These are phyloP conservation scores for Bombus soroeensis DNA, from an alignment of 1,140 invertebrate genomes.

Conservation along the genomic window DNA sequence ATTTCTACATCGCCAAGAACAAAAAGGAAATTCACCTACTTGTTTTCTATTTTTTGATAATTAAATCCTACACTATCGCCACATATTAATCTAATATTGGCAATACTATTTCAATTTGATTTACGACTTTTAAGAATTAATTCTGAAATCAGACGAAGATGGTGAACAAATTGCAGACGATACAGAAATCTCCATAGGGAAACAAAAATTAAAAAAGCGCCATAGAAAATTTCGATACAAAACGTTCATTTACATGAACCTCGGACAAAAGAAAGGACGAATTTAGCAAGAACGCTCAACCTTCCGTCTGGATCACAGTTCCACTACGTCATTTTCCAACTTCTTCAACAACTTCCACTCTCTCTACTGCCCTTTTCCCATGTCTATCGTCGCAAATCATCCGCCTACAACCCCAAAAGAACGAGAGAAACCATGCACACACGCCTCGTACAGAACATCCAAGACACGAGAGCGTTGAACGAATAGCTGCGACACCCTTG, in stretches of 20 bases:
- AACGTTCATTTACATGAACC: neutral
- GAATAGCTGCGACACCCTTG: slow-evolving; percentile 3
- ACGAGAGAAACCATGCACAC: neutral
- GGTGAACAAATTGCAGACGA: neutral
- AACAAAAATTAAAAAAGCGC: neutral
- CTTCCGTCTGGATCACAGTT: neutral
- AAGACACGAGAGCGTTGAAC: neutral
- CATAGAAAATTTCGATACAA: neutral
- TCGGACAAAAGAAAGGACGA: neutral
- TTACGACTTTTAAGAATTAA: neutral
- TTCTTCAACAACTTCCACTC: neutral
- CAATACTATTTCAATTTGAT: neutral
- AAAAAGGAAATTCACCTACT: no score
- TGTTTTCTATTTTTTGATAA: no score
- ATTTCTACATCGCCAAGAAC: no score
- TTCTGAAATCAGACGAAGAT: neutral
- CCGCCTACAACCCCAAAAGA: neutral
- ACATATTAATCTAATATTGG: neutral
- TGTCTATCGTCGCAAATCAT: neutral
- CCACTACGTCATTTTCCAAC: neutral
- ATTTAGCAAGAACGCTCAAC: neutral
- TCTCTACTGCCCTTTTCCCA: neutral
- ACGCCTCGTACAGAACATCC: neutral
- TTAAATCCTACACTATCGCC: no score
- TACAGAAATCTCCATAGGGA: neutral